Evolutionary conservation across 2,888 invertebrate genomes (phyloP).

Genomic region (Chrysotoxum bicinctum): DNA sequence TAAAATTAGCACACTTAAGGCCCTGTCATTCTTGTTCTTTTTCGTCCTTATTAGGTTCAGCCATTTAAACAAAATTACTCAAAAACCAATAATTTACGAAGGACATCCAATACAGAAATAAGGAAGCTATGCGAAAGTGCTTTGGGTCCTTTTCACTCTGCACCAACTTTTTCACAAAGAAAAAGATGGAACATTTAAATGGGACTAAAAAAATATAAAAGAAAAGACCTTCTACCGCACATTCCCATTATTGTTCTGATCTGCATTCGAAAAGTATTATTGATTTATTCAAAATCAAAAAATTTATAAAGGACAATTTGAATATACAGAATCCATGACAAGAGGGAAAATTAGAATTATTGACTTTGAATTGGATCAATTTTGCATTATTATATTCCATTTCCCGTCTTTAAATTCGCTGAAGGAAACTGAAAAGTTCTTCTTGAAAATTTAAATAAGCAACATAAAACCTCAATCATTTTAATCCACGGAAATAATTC

Average conservation of each 20-base stretch:
- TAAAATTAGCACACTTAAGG: not conserved
- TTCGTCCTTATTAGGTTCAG: not conserved
- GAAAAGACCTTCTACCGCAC: not conserved
- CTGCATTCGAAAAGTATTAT: not conserved
- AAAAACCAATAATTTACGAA: not conserved
- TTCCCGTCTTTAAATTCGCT: not conserved
- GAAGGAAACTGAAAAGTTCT: not conserved
- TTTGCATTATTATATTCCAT: conserved; percentile 22
- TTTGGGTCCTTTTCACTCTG: not conserved
- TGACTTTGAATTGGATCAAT: conserved; percentile 56
- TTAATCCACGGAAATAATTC: conserved; percentile 14
- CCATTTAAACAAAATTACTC: conserved; percentile 4
- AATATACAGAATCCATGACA: not conserved
- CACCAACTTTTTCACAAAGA: not conserved
- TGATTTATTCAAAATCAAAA: conserved; percentile 28
- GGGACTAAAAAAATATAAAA: not conserved
- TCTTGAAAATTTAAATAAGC: conserved; percentile 18
- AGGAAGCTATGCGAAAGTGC: not conserved
- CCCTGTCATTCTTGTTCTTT: not conserved
- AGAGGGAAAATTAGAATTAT: conserved; percentile 43
- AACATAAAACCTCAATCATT: conserved; percentile 21
- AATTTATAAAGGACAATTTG: conserved; percentile 12
- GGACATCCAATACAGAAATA: not conserved
- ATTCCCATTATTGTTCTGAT: not conserved
- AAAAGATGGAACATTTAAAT: not conserved